Conservation (phyloP, 2,113 vertebrate genomes). For the Pholis gunnellus region DNA sequence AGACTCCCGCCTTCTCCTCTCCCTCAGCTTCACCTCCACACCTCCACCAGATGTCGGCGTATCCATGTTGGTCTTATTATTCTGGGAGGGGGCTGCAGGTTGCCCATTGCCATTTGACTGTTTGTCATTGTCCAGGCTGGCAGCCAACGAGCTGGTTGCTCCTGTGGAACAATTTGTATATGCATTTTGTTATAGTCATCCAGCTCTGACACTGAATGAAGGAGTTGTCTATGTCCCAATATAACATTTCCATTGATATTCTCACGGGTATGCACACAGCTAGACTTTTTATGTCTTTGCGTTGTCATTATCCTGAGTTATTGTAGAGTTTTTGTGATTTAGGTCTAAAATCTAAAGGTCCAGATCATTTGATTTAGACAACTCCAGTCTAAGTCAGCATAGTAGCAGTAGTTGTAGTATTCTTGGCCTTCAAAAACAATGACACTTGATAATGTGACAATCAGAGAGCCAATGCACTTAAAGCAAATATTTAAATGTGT, state of each 20-base stretch:
- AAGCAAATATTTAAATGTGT: background rate
- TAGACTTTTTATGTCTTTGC: background rate
- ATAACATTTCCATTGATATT: background rate
- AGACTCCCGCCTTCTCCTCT: slow-evolving; percentile 74
- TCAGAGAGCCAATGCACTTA: background rate
- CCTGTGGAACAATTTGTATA: slow-evolving; percentile 43
- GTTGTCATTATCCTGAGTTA: background rate
- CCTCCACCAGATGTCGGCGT: slow-evolving; percentile 38
- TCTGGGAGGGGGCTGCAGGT: slow-evolving; percentile 33
- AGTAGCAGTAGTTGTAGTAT: background rate
- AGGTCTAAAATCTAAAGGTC: background rate
- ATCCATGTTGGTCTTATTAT: slow-evolving; percentile 2
- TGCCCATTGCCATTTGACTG: slow-evolving; percentile 54
- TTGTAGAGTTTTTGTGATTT: background rate
- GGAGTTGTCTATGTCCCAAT: background rate
- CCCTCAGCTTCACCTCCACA: slow-evolving; percentile 74
- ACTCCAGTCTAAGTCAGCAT: background rate
- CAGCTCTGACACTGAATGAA: background rate
- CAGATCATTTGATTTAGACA: background rate
- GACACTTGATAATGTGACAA: background rate
- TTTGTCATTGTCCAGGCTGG: slow-evolving; percentile 57
- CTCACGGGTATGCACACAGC: background rate
- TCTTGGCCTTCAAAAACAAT: background rate
- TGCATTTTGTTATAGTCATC: background rate
- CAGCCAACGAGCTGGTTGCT: background rate